A percentile compares a stretch with the other conserved stretches of the same genome.
Conservation (phyloP, 2,888 invertebrate species). For the Vannuccia rotundouncinata region DNA sequence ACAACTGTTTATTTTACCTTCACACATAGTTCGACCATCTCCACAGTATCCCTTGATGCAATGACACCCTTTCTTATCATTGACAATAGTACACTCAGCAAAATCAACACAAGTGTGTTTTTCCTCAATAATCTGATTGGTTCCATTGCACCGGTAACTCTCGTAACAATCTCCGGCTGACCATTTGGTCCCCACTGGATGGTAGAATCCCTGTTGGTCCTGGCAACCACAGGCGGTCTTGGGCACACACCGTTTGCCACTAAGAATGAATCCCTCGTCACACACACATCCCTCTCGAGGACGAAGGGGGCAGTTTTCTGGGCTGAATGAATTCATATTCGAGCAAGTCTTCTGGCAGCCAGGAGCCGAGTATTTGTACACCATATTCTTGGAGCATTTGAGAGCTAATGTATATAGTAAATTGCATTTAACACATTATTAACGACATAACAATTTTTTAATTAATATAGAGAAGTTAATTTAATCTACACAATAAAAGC, state of each 20-base stretch:
- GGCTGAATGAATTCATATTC: not conserved
- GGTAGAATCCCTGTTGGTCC: conserved; percentile 41
- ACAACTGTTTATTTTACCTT: not conserved
- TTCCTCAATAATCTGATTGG: not conserved
- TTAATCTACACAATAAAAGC: too few relatives aligned
- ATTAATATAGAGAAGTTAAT: too few relatives aligned
- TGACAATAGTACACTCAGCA: not conserved
- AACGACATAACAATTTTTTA: not conserved
- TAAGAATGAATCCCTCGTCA: conserved; percentile 43
- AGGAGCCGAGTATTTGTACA: conserved; percentile 32
- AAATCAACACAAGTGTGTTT: not conserved
- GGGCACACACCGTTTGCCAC: conserved; percentile 38
- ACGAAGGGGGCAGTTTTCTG: conserved; percentile 37
- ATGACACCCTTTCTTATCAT: conserved; percentile 3
- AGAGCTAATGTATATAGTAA: conserved; percentile 24
- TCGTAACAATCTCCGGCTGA: not conserved
- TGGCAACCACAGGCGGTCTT: conserved; percentile 42
- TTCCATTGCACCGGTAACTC: not conserved
- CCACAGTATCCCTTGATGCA: conserved; percentile 25
- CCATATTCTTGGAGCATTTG: conserved; percentile 36
- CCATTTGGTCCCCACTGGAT: not conserved
- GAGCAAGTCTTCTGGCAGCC: conserved; percentile 38
- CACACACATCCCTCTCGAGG: conserved; percentile 46
- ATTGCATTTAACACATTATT: not conserved
- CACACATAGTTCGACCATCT: not conserved